Base-by-base conservation (phyloP, 1,140 invertebrate genomes). In the Cotesia glomerata region DNA sequence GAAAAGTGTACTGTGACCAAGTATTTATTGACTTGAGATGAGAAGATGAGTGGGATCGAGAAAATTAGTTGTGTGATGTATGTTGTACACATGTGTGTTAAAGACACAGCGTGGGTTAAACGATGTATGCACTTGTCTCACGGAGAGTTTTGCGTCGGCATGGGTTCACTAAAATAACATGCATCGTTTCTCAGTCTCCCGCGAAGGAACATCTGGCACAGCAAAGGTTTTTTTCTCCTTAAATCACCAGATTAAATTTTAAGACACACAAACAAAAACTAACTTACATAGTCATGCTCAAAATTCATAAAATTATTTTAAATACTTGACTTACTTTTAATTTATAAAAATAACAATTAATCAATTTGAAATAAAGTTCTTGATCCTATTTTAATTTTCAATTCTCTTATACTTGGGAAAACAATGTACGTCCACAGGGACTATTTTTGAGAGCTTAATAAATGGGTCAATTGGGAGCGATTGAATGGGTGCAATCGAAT, bases 401-500 rank as follows among this genome's bases (percentile, higher is more conserved):
- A 56, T 56, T 65, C 18, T 32, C 39, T 13, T 26, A 26, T 26
- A n/a, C 5, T 62, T 34, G 32, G 35, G 8, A 7, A 35, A 62
- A 36, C 35, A n/a, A 13, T 32, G 61, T 11, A 35, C 45, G 11
- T 35, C 66, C 13, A 52, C 51, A 4, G 68, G 64, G 67, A 64
- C 66, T 56, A 61, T 59, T 71, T 59, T 63, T 68, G 58, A 54
- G 61, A 32, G 58, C 36, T 52, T 70, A 67, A 72, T 71, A 67
- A 65, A 75, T 76, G 74, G 76, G 75, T 80, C 81, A 82, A 80
- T 82, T 81, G 77, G 74, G 71, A 75, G 76, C 78, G 74, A 77
- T 79, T 72, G 78, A 77, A 75, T 75, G 74, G 77, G 72, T 65
- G 65, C 66, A 81, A 82, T 79, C 77, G 76, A 82, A 82, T 82